Evolutionary conservation across 2,797 vertebrate species (phyloP), one percentile per base, ranked within the genome.

Genomic region (Acanthurus tractus): DNA sequence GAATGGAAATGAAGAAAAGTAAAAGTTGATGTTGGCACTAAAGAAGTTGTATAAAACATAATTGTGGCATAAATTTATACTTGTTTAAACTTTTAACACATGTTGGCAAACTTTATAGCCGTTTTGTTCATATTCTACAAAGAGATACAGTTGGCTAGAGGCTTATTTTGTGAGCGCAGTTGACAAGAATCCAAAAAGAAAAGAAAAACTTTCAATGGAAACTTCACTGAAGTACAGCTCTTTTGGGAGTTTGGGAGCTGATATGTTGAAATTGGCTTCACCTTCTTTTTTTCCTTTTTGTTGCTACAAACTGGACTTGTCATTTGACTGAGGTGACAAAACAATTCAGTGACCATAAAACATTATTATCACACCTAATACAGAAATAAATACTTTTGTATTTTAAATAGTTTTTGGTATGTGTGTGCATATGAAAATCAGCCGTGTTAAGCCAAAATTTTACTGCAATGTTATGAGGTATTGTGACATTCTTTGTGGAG

Each of bases 1-100:
- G 76, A 87, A 83, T 23, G 62, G 62, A 84, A 79, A 81, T 34
- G 17, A 36, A 63, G 61, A 36, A 81, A 83, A 72, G 55, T 58
- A 57, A 82, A 63, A 69, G 58, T 48, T 46, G 23, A 53, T 56
- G 44, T 62, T 63, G 67, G 17, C 36, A 40, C 67, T 22, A 46
- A 74, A 57, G 67, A 71, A 20, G 46, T 49, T 83, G 46, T 72
- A 57, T 57, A 34, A 42, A 62, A 78, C 63, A 7, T 57, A 40
- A 53, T 46, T 77, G 9, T 40, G 18, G 14, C 4, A 2, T 49
- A 15, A 49, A 48, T 58, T 63, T 68, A 34, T 38, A 44, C 40
- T 48, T 48, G 9, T 49, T 56, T 14, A 23, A 77, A 79, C 72
- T 78, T 85, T 73, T 34, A 56, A 77, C 11, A 64, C 15, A 0